A percentile compares a stretch with the other conserved stretches of the same genome.
These are phyloP conservation scores for Phymastichus coffea DNA, from an alignment of 1,140 invertebrate species.

Conservation along the genomic window DNA sequence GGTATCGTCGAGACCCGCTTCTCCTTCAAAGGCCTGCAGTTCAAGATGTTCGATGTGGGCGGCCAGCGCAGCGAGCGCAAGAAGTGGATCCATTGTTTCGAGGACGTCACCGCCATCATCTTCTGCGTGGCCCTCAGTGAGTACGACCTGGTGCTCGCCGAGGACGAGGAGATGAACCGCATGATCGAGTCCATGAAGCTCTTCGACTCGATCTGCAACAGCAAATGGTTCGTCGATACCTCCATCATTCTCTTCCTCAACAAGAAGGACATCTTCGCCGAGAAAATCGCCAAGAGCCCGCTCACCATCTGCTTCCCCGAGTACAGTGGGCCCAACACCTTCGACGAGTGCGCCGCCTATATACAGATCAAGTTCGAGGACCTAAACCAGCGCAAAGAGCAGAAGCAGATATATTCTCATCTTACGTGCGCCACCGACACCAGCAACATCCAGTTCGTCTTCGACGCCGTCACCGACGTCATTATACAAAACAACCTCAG, in stretches of 20 bases:
- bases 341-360: constrained; percentile 83
- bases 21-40: constrained; percentile 87
- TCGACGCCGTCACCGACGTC: constrained; percentile 89
- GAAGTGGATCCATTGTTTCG: constrained; percentile 98
- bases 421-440: constrained; percentile 92
- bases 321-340: constrained; percentile 83
- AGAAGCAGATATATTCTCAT: constrained; percentile 91
- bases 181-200: constrained; percentile 94
- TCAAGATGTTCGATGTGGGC: constrained; percentile 93
- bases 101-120: constrained; percentile 93
- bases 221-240: constrained; percentile 97
- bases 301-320: constrained; percentile 94
- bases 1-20: constrained; percentile 95
- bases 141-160: constrained; percentile 67
- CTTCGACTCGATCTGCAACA: constrained; percentile 96
- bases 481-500: constrained; percentile 93
- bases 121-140: constrained; percentile 91
- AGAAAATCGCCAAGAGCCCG: constrained; percentile 86
- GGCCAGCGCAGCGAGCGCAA: constrained; percentile 91
- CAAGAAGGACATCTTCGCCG: constrained; percentile 96
- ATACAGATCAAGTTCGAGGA: constrained; percentile 89
- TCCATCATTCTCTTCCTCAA: constrained; percentile 96
- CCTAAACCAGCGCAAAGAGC: constrained; percentile 81
- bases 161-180: constrained; percentile 63
- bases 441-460: constrained; percentile 89